Evolutionary conservation across 2,888 invertebrate genomes (phyloP), one percentile per base, ranked within the genome.

Genomic region (Cistogaster globosa): DNA sequence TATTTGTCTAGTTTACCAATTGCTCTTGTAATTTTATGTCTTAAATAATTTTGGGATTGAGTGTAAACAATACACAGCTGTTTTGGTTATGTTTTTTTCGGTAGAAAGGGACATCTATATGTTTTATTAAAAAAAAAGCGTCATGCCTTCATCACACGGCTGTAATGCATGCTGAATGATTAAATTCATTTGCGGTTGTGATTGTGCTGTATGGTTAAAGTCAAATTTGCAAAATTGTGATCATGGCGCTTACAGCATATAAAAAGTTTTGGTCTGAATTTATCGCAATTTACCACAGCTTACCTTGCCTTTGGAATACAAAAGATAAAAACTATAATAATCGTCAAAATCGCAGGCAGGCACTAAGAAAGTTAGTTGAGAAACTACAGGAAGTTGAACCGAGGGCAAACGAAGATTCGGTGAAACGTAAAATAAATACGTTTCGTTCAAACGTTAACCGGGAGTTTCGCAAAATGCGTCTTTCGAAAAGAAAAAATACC

Each of bases 351-450:
- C 72, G 78, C 6, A 71, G 26, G 0, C 1, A 20, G 8, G 72
- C 72, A 8, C 68, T 68, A 68, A 63, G 69, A n/a, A 74, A 74
- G 51, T 67, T 83, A 20, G 83, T 83, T 20, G 14, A 62, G 20
- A 83, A 83, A 68, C n/a, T 83, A n/a, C 67, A 38, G 55, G 74
- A 83, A 51, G 62, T 78, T 26, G 83, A 83, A 45, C 78, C 83
- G 51, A 68, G 74, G 55, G 83, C 78, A 18, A 78, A 74, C 42
- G 74, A 78, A 74, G 74, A 68, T 26, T 63, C 74, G 7, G 83
- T 74, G 0, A 83, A 83, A 74, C 78, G 83, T 11, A 83, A 83
- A 78, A 83, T 83, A 51, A 83, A 83, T 32, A 83, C 83, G 42
- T 78, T 78, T 57, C 78, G 83, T 38, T 74, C 78, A 9, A 83